phyloP scores from a whole-genome alignment of 1,140 invertebrate genomes.

The Eueides isabella region DNA sequence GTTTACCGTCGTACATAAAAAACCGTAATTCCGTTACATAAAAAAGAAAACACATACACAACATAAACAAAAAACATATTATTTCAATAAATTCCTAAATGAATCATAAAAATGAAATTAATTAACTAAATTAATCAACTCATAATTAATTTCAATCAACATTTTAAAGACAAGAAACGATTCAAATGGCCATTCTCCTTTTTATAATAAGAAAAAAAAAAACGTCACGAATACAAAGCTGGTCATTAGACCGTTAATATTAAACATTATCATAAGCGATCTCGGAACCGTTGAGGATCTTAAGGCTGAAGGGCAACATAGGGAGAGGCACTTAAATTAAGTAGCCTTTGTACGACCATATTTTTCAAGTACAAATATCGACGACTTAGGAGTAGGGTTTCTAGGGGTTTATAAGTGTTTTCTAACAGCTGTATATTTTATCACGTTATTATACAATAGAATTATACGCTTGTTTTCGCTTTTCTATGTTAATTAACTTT shows the following conservation, averaged over 20 bases:
- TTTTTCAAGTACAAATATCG: conserved; percentile 23
- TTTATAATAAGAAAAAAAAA: neutral
- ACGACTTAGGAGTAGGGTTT: conserved; percentile 1
- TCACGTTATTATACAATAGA: neutral
- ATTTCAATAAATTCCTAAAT: neutral
- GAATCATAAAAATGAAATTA: too few relatives aligned
- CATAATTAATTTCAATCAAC: neutral
- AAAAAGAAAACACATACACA: too few relatives aligned
- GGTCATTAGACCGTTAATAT: conserved; percentile 21
- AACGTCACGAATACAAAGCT: conserved; percentile 1
- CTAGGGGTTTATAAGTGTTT: neutral
- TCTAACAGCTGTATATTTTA: conserved; percentile 1
- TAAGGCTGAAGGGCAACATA: conserved; percentile 19
- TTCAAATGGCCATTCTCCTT: neutral
- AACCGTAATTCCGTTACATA: too few relatives aligned
- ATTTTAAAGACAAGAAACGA: neutral
- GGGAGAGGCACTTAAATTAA: conserved; percentile 32
- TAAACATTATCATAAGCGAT: conserved; percentile 32
- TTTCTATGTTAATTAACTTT: too few relatives aligned
- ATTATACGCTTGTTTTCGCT: neutral
- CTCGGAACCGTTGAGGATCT: conserved; percentile 27
- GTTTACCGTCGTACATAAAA: too few relatives aligned
- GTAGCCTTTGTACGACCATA: conserved; percentile 23
- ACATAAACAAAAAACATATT: too few relatives aligned
- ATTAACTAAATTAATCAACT: neutral